These are phyloP conservation scores for Erebia ligea DNA, from an alignment of 2,888 invertebrate species.

Conservation along the genomic window DNA sequence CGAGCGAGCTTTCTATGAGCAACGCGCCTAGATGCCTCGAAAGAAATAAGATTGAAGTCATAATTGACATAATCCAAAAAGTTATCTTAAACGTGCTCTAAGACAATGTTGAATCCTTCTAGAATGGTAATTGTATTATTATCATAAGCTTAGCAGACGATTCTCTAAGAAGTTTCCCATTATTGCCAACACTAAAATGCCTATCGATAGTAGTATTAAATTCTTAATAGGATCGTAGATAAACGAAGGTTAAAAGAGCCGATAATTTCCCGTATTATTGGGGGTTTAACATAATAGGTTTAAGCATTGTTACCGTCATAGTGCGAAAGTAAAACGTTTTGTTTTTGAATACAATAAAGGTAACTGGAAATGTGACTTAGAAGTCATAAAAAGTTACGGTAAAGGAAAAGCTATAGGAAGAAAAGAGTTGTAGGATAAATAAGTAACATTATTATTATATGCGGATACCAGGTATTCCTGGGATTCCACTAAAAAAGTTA, in stretches of 20 bases:
- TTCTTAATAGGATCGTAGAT: constrained; percentile 23
- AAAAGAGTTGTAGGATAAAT: not conserved
- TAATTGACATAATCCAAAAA: not conserved
- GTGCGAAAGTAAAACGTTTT: constrained; percentile 7
- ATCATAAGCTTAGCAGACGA: not conserved
- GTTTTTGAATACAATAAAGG: constrained; percentile 14
- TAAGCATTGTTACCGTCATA: constrained; percentile 17
- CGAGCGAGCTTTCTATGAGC: too few relatives aligned
- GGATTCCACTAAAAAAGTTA: too few relatives aligned
- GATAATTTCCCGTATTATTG: constrained; percentile 31
- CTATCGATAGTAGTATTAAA: constrained; percentile 21
- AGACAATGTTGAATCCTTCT: not conserved
- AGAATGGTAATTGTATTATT: not conserved
- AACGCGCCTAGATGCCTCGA: too few relatives aligned
- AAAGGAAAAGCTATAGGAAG: not conserved
- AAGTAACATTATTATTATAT: not conserved
- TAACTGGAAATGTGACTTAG: not conserved
- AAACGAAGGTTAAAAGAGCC: constrained; percentile 28
- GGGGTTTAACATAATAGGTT: constrained; percentile 24
- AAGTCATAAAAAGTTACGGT: constrained; percentile 7
- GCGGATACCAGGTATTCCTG: not conserved
- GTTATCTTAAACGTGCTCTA: not conserved
- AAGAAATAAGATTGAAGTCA: too few relatives aligned
- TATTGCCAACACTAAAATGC: constrained; percentile 24
- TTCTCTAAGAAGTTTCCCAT: constrained; percentile 2